phyloP scores from a whole-genome alignment of 2,797 vertebrate species.

The Saguinus oedipus region DNA sequence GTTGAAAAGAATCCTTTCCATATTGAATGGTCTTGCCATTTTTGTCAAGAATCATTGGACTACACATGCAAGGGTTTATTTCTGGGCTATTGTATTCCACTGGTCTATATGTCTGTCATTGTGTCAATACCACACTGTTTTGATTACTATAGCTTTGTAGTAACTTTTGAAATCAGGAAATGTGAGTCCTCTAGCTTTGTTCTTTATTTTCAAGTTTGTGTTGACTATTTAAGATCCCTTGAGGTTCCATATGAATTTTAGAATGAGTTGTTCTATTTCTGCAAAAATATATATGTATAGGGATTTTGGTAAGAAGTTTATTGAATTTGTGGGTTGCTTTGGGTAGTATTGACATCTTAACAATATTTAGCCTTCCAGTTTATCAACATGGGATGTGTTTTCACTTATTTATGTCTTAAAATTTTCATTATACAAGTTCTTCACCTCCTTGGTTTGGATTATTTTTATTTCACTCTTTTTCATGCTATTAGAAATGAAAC shows the following conservation, averaged over 20 bases:
- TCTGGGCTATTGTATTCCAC: neutral
- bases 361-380: neutral
- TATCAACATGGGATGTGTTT: neutral
- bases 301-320: neutral
- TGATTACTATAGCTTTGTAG: neutral
- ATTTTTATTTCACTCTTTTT: neutral
- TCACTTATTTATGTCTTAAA: neutral
- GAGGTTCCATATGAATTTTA: neutral
- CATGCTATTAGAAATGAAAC: neutral
- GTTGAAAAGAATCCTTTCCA: neutral
- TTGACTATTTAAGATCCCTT: neutral
- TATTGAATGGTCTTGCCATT: neutral
- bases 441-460: neutral
- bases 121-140: neutral
- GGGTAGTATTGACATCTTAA: neutral
- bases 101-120: neutral
- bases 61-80: neutral
- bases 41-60: neutral
- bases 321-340: neutral
- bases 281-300: neutral
- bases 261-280: neutral
- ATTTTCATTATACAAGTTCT: neutral
- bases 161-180: neutral
- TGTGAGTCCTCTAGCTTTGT: neutral
- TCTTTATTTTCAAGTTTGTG: neutral